These are phyloP conservation scores for Pimephales promelas DNA, from an alignment of 2,113 vertebrate species.

Conservation along the genomic window DNA sequence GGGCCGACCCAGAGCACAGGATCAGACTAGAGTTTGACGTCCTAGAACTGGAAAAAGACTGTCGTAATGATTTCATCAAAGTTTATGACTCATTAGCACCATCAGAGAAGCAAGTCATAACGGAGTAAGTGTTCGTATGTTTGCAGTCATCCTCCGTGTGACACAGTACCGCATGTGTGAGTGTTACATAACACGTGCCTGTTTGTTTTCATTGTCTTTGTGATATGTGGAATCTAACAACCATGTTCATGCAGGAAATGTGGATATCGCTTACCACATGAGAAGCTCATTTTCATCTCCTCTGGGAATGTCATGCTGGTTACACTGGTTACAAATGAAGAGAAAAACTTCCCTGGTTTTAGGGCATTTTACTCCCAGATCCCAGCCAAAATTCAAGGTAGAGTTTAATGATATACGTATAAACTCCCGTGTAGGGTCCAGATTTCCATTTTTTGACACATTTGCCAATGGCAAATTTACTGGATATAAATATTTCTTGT, in stretches of 20 bases:
- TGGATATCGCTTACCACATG: slow-evolving; percentile 78
- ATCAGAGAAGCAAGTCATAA: slow-evolving; percentile 73
- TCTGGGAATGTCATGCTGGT: slow-evolving; percentile 91
- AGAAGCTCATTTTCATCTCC: slow-evolving; percentile 86
- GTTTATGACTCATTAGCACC: slow-evolving; percentile 88
- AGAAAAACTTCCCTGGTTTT: slow-evolving; percentile 87
- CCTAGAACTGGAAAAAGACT: slow-evolving; percentile 78
- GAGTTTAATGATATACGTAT: neutral
- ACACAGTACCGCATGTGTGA: neutral
- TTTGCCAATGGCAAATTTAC: neutral
- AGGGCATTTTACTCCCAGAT: slow-evolving; percentile 86
- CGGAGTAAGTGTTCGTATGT: slow-evolving; percentile 75
- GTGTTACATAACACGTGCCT: neutral
- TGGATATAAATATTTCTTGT: neutral
- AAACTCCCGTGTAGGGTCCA: neutral
- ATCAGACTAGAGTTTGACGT: slow-evolving; percentile 86
- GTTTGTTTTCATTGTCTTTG: neutral
- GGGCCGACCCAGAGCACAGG: slow-evolving; percentile 77
- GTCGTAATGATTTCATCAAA: slow-evolving; percentile 78
- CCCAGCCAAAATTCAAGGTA: slow-evolving; percentile 66
- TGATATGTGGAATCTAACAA: neutral
- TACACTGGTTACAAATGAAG: slow-evolving; percentile 79
- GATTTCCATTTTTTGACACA: neutral
- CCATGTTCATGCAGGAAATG: slow-evolving; percentile 78
- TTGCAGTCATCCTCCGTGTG: neutral